These are phyloP conservation scores for Tenodera sinensis DNA, from an alignment of 2,888 invertebrate genomes.

Conservation along the genomic window DNA sequence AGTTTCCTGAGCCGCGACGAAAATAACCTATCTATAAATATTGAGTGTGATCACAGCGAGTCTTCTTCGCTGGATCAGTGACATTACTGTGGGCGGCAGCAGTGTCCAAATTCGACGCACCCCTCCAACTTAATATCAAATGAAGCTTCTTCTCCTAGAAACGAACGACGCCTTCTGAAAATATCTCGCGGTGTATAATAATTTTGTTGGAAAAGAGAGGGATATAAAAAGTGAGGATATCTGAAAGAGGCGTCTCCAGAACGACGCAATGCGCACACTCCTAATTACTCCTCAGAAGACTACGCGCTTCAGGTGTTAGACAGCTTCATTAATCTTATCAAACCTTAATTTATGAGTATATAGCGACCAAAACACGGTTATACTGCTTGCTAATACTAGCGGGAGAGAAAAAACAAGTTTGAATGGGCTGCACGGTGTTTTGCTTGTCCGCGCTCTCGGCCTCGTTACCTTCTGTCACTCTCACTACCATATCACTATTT, in stretches of 20 bases:
- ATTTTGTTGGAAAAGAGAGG: not conserved
- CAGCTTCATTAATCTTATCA: too few relatives aligned
- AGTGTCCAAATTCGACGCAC: not conserved
- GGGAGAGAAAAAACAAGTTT: too few relatives aligned
- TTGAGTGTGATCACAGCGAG: not conserved
- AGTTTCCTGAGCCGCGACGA: not conserved
- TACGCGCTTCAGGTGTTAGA: too few relatives aligned
- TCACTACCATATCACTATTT: too few relatives aligned
- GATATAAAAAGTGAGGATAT: not conserved
- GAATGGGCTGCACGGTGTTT: too few relatives aligned
- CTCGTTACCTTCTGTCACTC: too few relatives aligned
- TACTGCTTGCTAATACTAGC: too few relatives aligned
- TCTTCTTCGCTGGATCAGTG: not conserved
- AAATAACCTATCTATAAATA: not conserved
- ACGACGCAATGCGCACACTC: not conserved
- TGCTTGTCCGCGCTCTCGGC: too few relatives aligned
- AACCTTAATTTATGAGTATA: too few relatives aligned
- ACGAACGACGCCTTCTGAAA: not conserved
- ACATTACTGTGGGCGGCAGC: not conserved
- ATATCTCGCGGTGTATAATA: not conserved
- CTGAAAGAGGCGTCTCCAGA: not conserved
- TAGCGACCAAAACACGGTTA: too few relatives aligned
- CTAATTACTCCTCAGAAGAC: too few relatives aligned
- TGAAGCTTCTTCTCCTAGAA: not conserved
- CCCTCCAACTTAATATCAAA: not conserved